A percentile compares a stretch with the other conserved stretches of the same genome.
These are phyloP conservation scores for Austrolebias charrua DNA, from an alignment of 2,797 vertebrate species.

Conservation along the genomic window DNA sequence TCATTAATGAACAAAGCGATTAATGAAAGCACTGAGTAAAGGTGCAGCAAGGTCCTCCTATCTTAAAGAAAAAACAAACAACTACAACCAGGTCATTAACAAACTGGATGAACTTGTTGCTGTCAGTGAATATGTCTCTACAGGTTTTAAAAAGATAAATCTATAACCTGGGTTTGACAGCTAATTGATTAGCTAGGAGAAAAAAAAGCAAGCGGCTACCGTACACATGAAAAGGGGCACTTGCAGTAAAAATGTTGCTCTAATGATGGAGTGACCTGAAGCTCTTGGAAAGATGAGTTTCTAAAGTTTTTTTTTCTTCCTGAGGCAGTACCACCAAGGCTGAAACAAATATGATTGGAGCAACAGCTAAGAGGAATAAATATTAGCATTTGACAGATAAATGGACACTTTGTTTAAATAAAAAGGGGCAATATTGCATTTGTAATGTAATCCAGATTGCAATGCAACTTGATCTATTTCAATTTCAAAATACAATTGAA, in stretches of 20 bases:
- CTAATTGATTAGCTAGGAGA: slow-evolving; percentile 31
- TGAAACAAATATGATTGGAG: slow-evolving; percentile 25
- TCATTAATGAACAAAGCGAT: neutral
- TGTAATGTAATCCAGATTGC: no score
- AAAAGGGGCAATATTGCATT: no score
- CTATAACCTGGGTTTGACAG: neutral
- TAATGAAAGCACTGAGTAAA: neutral
- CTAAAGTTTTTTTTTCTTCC: slow-evolving; percentile 69
- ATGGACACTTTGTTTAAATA: no score
- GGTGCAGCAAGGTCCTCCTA: neutral
- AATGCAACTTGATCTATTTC: no score
- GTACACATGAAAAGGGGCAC: slow-evolving; percentile 57
- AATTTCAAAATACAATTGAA: neutral
- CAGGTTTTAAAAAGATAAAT: slow-evolving; percentile 21
- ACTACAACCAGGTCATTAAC: slow-evolving; percentile 3
- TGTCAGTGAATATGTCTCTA: slow-evolving; percentile 2
- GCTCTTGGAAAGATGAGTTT: slow-evolving; percentile 62
- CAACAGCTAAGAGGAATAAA: slow-evolving; percentile 54
- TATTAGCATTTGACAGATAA: no score
- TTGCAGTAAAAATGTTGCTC: slow-evolving; percentile 38
- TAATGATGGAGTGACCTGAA: slow-evolving; percentile 36
- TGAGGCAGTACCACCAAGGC: slow-evolving; percentile 52
- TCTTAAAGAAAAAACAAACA: slow-evolving; percentile 1
- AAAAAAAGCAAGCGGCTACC: slow-evolving; percentile 22
- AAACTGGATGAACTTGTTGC: neutral